Evolutionary conservation across 2,888 invertebrate genomes (phyloP), one percentile per base, ranked within the genome.

Genomic region (Eilema sororculum): DNA sequence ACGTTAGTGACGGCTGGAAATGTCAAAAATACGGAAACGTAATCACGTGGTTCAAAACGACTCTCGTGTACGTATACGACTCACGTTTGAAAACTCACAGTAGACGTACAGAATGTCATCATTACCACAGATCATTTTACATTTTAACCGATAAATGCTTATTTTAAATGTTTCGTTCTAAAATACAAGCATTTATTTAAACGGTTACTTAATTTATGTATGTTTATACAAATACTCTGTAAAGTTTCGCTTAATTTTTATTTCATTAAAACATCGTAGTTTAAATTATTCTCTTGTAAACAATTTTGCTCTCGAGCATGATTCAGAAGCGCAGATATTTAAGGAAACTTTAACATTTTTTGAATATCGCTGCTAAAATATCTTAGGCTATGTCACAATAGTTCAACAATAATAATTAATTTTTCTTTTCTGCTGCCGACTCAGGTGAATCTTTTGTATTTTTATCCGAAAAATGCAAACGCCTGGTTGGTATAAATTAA

Each of bases 61-160:
- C n/a, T n/a, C n/a, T n/a, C n/a, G n/a, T n/a, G n/a, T n/a, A n/a
- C n/a, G n/a, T n/a, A n/a, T n/a, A n/a, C n/a, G n/a, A n/a, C n/a
- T n/a, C n/a, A n/a, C n/a, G n/a, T n/a, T n/a, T n/a, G n/a, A n/a
- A n/a, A n/a, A n/a, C n/a, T n/a, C n/a, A n/a, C n/a, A n/a, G n/a
- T n/a, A n/a, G n/a, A n/a, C n/a, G n/a, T n/a, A n/a, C 69, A 12
- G 66, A 68, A 69, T 72, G 70, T 72, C 64, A 72, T 66, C 37
- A 16, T 61, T 60, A 46, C 41, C 33, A 67, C 60, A 67, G 60
- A 67, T 60, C 22, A 67, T 37, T 20, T 59, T 52, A 28, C 5
- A 28, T 28, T 12, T 67, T 41, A n/a, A 24, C 9, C 25, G 20
- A 28, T 30, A 25, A 37, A 28, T 41, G 22, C 37, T 24, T 24